Evolutionary conservation across 2,888 invertebrate genomes (phyloP).

Genomic region (Stenichneumon culpator): DNA sequence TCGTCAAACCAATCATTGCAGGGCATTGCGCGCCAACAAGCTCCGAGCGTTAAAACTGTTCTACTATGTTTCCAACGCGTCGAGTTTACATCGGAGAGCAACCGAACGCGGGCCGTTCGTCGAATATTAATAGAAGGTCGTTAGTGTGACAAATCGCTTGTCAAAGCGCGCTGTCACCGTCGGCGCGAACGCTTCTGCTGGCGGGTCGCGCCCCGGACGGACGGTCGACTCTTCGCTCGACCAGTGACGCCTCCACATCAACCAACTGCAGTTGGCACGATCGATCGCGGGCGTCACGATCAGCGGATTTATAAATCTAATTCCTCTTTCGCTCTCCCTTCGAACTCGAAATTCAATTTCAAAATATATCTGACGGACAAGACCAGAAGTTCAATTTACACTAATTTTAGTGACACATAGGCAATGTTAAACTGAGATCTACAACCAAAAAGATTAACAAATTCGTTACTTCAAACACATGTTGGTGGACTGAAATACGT

Average conservation of each 20-base stretch:
- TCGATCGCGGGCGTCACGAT: conserved; percentile 42
- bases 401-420: neutral
- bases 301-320: conserved; percentile 38
- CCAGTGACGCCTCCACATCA: conserved; percentile 12
- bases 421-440: no score
- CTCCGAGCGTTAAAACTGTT: conserved; percentile 12
- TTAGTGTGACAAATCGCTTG: conserved; percentile 77
- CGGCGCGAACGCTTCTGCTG: conserved; percentile 19
- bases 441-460: no score
- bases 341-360: neutral
- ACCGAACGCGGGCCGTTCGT: conserved; percentile 39
- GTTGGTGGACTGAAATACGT: no score
- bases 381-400: neutral
- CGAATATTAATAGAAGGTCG: conserved; percentile 75
- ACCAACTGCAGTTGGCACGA: conserved; percentile 35
- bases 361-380: neutral
- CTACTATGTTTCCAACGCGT: conserved; percentile 32
- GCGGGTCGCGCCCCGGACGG: conserved; percentile 5
- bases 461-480: no score
- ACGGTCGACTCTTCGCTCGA: conserved; percentile 8
- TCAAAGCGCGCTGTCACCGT: conserved; percentile 74
- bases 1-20: conserved; percentile 18
- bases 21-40: neutral
- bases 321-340: conserved; percentile 8
- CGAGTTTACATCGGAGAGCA: conserved; percentile 51